Evolutionary conservation across 2,113 vertebrate species (phyloP), one percentile per base, ranked within the genome.

Genomic region (Colossoma macropomum): DNA sequence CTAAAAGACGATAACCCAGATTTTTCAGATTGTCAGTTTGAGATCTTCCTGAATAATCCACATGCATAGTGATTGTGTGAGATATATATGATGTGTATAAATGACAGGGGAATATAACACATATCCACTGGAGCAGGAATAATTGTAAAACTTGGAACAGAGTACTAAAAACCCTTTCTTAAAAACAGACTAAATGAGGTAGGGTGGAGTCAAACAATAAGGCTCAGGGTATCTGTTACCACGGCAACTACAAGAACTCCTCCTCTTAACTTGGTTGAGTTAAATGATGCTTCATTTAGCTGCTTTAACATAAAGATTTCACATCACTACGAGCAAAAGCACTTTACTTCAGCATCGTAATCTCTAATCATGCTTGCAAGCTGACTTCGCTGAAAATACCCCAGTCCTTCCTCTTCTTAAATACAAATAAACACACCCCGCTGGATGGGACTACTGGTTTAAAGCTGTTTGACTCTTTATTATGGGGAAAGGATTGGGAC

Each of bases 221-320:
- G 23, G n/a, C n/a, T 27, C 28, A 27, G 34, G 19, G 7, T 34
- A n/a, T 23, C 59, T 54, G 66, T 78, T 72, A 52, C 68, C 74
- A 84, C 41, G 62, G 34, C 3, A 69, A 83, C 73, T 77, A 48
- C 82, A 69, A 32, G 73, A 60, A 80, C 86, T 80, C 54, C 25
- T 56, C 52, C 50, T 56, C 30, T 63, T 76, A 71, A 80, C 83
- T 69, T 62, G 62, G 30, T 66, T 71, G 62, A 72, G 16, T 68
- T 41, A 48, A 83, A 80, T 75, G 54, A 45, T 66, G 56, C 38
- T 19, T 3, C 28, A 15, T 81, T 84, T 70, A 81, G 62, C 73
- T 70, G 54, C 56, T 84, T 13, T 77, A 75, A 68, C 41, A 62
- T 77, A 62, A 71, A 71, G 41, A 48, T 48, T 48, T 27, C 5